Evolutionary conservation across 2,113 vertebrate genomes (phyloP), one percentile per base, ranked within the genome.

Genomic region (Psilopogon haemacephalus): DNA sequence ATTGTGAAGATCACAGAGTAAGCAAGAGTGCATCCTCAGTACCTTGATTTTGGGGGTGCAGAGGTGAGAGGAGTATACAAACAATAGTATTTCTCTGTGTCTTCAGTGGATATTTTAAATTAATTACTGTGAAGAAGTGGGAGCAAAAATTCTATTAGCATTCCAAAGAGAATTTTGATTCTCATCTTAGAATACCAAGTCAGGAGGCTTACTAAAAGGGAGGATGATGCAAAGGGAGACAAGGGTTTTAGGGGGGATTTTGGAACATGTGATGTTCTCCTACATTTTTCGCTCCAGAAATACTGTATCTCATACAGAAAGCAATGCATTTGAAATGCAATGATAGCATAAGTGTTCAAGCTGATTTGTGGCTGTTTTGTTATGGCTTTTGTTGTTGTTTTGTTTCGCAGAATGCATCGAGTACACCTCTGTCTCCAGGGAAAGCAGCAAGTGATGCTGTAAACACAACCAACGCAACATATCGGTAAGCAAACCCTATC

Each of bases 361-460:
- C 42, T 92, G 37, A 40, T 13, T 83, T 70, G n/a, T 0, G 5
- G 27, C 32, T 69, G 26, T 56, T 69, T 55, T 52, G 9, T 52
- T 79, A 21, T 2, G 21, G 46, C 5, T 33, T 46, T 67, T 32
- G 30, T 32, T 30, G 27, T 56, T 18, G 32, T 6, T 21, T 10
- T 40, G 28, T 48, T 78, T 71, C 75, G 27, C 74, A 97, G 96
- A 94, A 50, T 86, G 68, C 91, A 83, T 55, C 96, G 89, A 97
- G 93, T 73, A 86, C 90, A 55, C 94, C 97, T 68, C n/a, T 74
- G 26, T 98, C 97, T 85, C 97, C 98, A 79, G 97, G 64, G 59
- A 98, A 98, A 80, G 37, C 96, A 95, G 33, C 78, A 46, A 76
- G 48, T 64, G 98, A 98, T 32, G 27, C 81, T 73, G 92, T 44